phyloP scores from a whole-genome alignment of 2,888 invertebrate species.

The Apomyelois bistriatella region DNA sequence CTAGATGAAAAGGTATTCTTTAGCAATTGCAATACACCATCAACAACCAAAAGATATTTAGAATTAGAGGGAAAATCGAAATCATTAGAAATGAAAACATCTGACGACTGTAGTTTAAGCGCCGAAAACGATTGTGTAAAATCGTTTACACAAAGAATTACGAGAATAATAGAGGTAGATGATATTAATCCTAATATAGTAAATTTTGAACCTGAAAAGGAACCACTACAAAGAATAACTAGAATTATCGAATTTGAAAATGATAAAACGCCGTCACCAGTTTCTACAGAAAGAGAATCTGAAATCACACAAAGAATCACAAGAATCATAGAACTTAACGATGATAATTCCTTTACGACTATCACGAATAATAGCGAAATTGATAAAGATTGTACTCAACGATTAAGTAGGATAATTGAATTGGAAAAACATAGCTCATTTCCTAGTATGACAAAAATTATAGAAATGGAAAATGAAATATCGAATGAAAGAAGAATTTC shows the following conservation, averaged over 20 bases:
- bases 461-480: conserved; percentile 76
- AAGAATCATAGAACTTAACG: conserved; percentile 65
- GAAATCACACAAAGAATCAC: conserved; percentile 63
- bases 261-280: conserved; percentile 46
- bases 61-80: conserved; percentile 57
- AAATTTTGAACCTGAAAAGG: conserved; percentile 53
- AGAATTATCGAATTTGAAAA: conserved; percentile 70
- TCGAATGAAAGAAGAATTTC: conserved; percentile 74
- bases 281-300: conserved; percentile 46
- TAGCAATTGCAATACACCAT: conserved; percentile 52
- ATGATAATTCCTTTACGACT: conserved; percentile 61
- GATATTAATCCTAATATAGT: conserved; percentile 46
- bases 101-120: conserved; percentile 34
- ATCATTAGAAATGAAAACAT: conserved; percentile 49
- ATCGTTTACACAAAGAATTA: conserved; percentile 57
- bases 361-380: conserved; percentile 51
- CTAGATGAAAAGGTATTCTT: conserved; percentile 67
- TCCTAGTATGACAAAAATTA: conserved; percentile 73
- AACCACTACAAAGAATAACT: conserved; percentile 65
- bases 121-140: conserved; percentile 45
- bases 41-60: conserved; percentile 50
- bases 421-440: conserved; percentile 63
- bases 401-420: conserved; percentile 63
- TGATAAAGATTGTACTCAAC: conserved; percentile 55
- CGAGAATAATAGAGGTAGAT: conserved; percentile 71